A percentile compares a stretch with the other conserved stretches of the same genome.
These are phyloP conservation scores for Pipistrellus nathusii DNA, from an alignment of 2,797 vertebrate genomes.

Conservation along the genomic window DNA sequence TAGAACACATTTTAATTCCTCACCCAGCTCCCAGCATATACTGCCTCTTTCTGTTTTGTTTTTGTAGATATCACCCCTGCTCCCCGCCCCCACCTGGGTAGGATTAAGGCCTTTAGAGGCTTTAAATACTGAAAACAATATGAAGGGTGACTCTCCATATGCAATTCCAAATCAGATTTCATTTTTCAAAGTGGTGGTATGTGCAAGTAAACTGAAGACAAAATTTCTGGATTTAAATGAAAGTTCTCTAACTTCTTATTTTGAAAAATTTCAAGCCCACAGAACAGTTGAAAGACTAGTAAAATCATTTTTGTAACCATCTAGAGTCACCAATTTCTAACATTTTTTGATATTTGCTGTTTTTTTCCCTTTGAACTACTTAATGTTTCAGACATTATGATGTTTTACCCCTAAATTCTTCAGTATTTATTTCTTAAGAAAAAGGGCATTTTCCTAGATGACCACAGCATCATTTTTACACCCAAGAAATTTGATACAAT, in stretches of 20 bases:
- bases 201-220: not conserved
- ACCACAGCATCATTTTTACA: not conserved
- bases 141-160: not conserved
- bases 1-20: constrained; percentile 13
- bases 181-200: not conserved
- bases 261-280: not conserved
- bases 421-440: constrained; percentile 45
- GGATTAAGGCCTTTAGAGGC: not conserved
- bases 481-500: not conserved
- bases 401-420: not conserved
- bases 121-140: not conserved
- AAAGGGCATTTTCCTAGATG: not conserved
- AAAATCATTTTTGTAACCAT: not conserved
- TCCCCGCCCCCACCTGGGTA: not conserved
- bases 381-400: constrained; percentile 12
- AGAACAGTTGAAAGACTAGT: not conserved
- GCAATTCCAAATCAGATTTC: constrained; percentile 24
- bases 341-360: not conserved
- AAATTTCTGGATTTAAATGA: not conserved
- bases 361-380: not conserved
- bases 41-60: not conserved
- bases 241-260: not conserved
- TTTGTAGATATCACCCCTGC: not conserved
- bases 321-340: not conserved
- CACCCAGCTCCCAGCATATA: not conserved